Base-by-base conservation (phyloP, 2,888 invertebrate species). In the Pristionchus maxplancki region DNA sequence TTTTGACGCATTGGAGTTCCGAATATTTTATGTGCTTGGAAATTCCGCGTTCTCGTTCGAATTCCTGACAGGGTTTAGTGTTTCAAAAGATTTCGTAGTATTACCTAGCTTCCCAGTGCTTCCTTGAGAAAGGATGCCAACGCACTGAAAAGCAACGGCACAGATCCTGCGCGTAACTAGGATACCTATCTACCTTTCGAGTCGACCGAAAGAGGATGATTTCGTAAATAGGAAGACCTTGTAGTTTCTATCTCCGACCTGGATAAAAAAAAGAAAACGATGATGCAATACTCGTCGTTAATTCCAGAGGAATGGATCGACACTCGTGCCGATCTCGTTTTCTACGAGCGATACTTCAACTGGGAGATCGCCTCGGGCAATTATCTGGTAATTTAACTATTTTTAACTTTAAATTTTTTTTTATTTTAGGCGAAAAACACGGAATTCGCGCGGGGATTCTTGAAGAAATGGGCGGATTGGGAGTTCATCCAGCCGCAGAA, bases 331-430 rank as follows among this genome's bases (percentile, higher is more conserved):
- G 92, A 94, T 89, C 88, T 94, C 37, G 89, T 94, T 74, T 94
- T 94, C 90, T 94, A 94, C 88, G 94, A 94, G 89, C 90, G 94
- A 13, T 94, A 93, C 89, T 94, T 94, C 91, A 94, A 94, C 89
- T 94, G 93, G 93, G 94, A 94, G 90, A 93, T 94, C 58, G 93
- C 93, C 13, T 91, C 92, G 53, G 94, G 94, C 83, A 94, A 94
- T 90, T 94, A 94, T 90, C 88, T 94, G 89, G 94, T 92, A 31
- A 20, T 71, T n/a, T 34, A 6, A 2, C 1, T 2, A 8, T 44
- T 44, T 48, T 20, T n/a, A 2, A 1, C 28, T 78, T 6, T 6
- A 71, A 17, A 1, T 17, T 37, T 71, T 28, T 31, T 24, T 0
- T 24, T 20, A 74, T 15, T 90, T 50, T 84, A 92, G 92, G 91